These are phyloP conservation scores for Meles meles DNA, from an alignment of 2,113 vertebrate species.

Conservation along the genomic window DNA sequence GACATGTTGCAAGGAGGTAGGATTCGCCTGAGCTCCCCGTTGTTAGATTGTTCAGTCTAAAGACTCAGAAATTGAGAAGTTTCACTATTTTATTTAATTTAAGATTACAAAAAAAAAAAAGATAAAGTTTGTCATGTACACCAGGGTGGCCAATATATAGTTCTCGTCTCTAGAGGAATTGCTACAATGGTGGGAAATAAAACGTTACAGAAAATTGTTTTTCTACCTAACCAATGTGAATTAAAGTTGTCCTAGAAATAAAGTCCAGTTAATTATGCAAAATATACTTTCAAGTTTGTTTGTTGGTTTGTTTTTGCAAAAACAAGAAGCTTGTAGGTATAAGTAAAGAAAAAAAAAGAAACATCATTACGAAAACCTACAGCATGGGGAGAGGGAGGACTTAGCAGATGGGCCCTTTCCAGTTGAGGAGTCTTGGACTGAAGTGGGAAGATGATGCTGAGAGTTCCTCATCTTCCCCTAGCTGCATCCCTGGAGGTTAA, in stretches of 20 bases:
- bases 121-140: neutral
- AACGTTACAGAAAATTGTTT: neutral
- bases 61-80: neutral
- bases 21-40: neutral
- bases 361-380: neutral
- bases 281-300: neutral
- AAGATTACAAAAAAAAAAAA: neutral
- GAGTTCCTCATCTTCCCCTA: neutral
- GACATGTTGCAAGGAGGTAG: neutral
- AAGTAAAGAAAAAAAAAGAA: neutral
- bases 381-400: neutral
- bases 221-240: neutral
- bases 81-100: slow-evolving; percentile 18
- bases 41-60: neutral
- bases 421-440: neutral
- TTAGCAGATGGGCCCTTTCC: neutral
- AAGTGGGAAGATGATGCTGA: neutral
- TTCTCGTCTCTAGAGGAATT: neutral
- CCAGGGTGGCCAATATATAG: neutral
- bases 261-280: neutral
- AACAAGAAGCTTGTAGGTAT: neutral
- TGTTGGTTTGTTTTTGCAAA: neutral
- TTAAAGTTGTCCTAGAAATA: neutral
- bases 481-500: neutral
- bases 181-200: neutral